phyloP scores from a whole-genome alignment of 2,888 invertebrate species.

The Heliconius aoede region DNA sequence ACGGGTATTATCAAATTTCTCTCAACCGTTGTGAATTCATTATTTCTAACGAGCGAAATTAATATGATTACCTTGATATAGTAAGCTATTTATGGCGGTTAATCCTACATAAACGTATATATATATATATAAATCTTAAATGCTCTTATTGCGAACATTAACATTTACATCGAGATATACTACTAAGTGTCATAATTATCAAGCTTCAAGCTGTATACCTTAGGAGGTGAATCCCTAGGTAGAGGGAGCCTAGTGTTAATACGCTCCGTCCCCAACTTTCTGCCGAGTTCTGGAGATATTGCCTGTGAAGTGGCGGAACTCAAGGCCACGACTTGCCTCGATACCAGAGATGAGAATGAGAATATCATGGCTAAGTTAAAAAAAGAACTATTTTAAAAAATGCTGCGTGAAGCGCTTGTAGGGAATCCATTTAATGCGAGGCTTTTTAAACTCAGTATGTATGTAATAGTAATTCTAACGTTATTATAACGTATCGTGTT shows the following conservation, averaged over 20 bases:
- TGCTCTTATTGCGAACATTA: neutral
- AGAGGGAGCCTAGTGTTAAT: too few relatives aligned
- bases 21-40: conserved; percentile 24
- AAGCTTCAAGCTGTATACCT: too few relatives aligned
- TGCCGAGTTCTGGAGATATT: too few relatives aligned
- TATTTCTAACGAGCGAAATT: conserved; percentile 23
- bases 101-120: neutral
- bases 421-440: conserved; percentile 9
- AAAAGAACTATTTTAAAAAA: neutral
- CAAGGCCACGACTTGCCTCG: too few relatives aligned
- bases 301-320: too few relatives aligned
- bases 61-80: conserved; percentile 19
- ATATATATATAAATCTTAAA: too few relatives aligned
- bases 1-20: conserved; percentile 17
- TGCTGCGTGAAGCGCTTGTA: conserved; percentile 2
- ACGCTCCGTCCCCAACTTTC: too few relatives aligned
- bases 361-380: neutral
- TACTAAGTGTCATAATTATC: neutral
- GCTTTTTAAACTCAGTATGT: conserved; percentile 9
- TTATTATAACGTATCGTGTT: neutral
- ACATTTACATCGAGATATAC: neutral
- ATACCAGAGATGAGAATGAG: too few relatives aligned
- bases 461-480: neutral
- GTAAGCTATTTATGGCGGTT: conserved; percentile 6
- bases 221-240: too few relatives aligned